Base-by-base conservation (phyloP, 1,140 invertebrate species). In the Panulirus ornatus region DNA sequence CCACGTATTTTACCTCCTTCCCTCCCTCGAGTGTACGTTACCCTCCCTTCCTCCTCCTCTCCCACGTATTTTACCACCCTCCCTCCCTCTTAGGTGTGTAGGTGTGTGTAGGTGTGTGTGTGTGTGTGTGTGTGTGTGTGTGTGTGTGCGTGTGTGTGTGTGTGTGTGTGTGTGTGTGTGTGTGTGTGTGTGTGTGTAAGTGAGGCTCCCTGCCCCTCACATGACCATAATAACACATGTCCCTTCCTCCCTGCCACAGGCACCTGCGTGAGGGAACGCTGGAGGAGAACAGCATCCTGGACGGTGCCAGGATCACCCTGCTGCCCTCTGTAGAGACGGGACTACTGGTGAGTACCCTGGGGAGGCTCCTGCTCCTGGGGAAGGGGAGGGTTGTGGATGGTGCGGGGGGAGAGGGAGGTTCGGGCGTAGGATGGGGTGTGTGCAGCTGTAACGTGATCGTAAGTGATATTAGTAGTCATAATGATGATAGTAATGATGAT, bases 241-340 rank as follows among this genome's bases (percentile, higher is more conserved):
- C 93, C 92, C 92, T 92, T 92, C 93, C 88, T 93, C 93, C 94
- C 93, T 93, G 93, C 95, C 95, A 40, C 95, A 98, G 98, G 94
- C 97, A 98, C 95, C 95, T 99, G 92, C 96, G 96, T 92, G 97
- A 98, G 92, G 97, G 97, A 71, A 97, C 96, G 89, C 95, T 98
- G 63, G 95, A 96, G 94, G 97, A 98, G 93, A 97, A 99, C 94
- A 96, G 96, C 90, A 94, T 99, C 89, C 95, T 96, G 93, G 97
- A 98, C 94, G 97, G 97, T 88, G 97, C 97, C 92, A 96, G 97
- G 93, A 96, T 98, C 90, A 98, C 97, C 91, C 95, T 99, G 92
- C 95, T 98, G 93, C 98, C 98, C 79, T 98, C 96, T 94, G 97
- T 98, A 83, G 98, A 98, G 95, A 98, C 97, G 92, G 98, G 98